These are phyloP conservation scores for Achroia grisella DNA, from an alignment of 1,140 invertebrate genomes.

Conservation along the genomic window DNA sequence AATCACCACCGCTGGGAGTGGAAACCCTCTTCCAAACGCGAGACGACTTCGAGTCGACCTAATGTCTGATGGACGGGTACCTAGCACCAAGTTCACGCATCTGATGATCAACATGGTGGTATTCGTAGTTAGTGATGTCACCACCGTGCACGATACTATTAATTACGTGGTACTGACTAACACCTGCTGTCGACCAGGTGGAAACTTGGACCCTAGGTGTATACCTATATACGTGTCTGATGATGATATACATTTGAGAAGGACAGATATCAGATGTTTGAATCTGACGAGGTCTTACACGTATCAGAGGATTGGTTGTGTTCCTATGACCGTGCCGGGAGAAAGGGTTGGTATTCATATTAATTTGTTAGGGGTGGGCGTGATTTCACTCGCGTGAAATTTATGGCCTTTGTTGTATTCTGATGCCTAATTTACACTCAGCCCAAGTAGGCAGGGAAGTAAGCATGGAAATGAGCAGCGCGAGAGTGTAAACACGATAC, in stretches of 20 bases:
- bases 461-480: no score
- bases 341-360: slow-evolving; percentile 20
- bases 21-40: slow-evolving; percentile 1
- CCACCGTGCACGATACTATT: slow-evolving; percentile 14
- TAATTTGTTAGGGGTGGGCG: no score
- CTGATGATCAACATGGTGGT: not conserved
- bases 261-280: slow-evolving; percentile 18
- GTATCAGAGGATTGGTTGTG: slow-evolving; percentile 22
- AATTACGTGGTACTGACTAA: slow-evolving; percentile 22
- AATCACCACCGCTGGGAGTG: not conserved
- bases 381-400: no score
- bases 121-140: not conserved
- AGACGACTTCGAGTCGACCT: slow-evolving; percentile 2
- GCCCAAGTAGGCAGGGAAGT: no score
- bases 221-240: slow-evolving; percentile 14
- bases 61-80: slow-evolving; percentile 1
- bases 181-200: slow-evolving; percentile 13
- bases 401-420: no score
- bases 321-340: slow-evolving; percentile 7
- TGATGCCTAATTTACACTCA: no score
- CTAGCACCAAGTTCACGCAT: slow-evolving; percentile 3
- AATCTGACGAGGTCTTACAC: slow-evolving; percentile 27
- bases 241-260: slow-evolving; percentile 20
- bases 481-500: no score
- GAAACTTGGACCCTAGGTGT: slow-evolving; percentile 10